phyloP scores from a whole-genome alignment of 2,888 invertebrate species.

The Germaria angustata region DNA sequence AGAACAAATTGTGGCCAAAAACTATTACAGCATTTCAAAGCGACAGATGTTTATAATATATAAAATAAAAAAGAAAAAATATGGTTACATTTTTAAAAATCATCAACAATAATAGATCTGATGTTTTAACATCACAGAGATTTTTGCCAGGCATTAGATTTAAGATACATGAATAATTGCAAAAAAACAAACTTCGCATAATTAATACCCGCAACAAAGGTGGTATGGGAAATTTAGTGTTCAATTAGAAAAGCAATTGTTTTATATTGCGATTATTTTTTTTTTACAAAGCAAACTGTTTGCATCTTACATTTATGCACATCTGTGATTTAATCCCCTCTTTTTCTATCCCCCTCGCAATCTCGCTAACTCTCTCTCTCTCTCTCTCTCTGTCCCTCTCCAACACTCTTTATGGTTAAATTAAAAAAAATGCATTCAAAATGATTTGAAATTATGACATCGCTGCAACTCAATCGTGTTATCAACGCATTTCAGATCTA shows the following conservation, averaged over 20 bases:
- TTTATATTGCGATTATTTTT: slow-evolving; percentile 2
- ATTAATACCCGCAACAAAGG: background rate
- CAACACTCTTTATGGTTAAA: background rate
- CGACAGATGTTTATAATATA: too few species aligned
- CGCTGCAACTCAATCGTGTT: slow-evolving; percentile 50
- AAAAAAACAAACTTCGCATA: background rate
- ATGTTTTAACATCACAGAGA: background rate
- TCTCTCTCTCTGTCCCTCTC: too few species aligned
- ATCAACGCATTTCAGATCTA: slow-evolving; percentile 51
- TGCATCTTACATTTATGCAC: background rate
- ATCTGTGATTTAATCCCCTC: background rate
- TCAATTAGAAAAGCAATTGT: slow-evolving; percentile 52
- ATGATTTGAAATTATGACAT: slow-evolving; percentile 55
- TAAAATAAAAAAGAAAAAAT: too few species aligned
- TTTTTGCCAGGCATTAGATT: background rate
- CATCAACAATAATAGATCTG: background rate
- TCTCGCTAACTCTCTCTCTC: background rate
- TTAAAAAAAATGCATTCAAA: slow-evolving; percentile 20
- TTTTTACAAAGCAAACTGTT: slow-evolving; percentile 9
- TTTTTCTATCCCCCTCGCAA: background rate
- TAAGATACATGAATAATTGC: background rate
- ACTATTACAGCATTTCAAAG: background rate
- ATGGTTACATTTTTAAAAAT: slow-evolving; percentile 50
- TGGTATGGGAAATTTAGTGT: slow-evolving; percentile 43
- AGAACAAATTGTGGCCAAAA: background rate